phyloP scores from a whole-genome alignment of 2,888 invertebrate genomes.

The Eupithecia subumbrata region DNA sequence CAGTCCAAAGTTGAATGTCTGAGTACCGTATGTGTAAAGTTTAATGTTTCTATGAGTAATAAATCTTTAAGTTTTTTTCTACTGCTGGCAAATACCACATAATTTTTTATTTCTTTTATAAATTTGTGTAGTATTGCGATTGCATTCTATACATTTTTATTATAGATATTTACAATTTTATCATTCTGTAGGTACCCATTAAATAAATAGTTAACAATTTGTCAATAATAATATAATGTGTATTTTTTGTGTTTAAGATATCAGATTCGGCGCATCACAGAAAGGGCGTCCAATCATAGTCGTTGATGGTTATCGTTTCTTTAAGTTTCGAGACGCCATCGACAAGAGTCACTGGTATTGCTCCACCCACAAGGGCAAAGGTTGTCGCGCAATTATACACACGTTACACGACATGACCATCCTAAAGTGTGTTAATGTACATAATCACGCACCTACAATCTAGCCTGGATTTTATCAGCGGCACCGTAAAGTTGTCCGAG shows the following conservation, averaged over 20 bases:
- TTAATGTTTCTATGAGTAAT: no score
- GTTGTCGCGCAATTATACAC: not conserved
- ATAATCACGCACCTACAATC: not conserved
- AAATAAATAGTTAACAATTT: not conserved
- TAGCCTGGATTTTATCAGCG: not conserved
- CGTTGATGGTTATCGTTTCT: slow-evolving; percentile 4
- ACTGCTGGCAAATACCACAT: not conserved
- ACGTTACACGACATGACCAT: slow-evolving; percentile 2
- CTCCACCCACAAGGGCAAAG: not conserved
- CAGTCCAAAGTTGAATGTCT: no score
- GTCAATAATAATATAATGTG: not conserved
- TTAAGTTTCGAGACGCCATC: not conserved
- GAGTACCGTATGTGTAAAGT: no score
- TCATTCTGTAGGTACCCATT: not conserved
- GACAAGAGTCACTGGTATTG: slow-evolving; percentile 2
- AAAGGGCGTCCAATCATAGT: not conserved
- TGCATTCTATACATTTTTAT: not conserved
- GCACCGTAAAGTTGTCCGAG: not conserved
- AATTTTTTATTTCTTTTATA: not conserved
- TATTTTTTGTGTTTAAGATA: not conserved
- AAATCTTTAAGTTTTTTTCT: no score
- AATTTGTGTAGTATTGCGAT: no score
- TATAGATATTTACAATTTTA: not conserved
- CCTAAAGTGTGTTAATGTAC: not conserved
- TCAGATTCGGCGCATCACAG: not conserved